Percentiles rank a stretch among this genome's conserved stretches.
Evolutionary conservation across 1,140 invertebrate species (phyloP).

Genomic region (Neodiprion fabricii): DNA sequence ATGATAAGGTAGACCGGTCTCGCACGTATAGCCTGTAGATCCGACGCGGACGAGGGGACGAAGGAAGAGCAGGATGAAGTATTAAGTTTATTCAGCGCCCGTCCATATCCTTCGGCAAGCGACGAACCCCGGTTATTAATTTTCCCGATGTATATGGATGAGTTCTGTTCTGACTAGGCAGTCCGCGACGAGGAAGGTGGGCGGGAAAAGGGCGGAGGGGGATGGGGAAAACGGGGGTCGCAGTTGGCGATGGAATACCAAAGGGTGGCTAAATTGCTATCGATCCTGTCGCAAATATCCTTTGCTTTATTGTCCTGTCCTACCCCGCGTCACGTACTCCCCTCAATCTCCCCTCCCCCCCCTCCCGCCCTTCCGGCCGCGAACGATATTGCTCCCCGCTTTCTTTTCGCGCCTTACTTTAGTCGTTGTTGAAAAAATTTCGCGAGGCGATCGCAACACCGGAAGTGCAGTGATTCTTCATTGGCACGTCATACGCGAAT

Average conservation of each 20-base stretch:
- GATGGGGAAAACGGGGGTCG: conserved; percentile 14
- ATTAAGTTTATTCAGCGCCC: conserved; percentile 54
- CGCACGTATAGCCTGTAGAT: too few species aligned
- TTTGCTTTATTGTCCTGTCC: conserved; percentile 38
- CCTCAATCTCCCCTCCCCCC: conserved; percentile 10
- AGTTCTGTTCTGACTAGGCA: conserved; percentile 50
- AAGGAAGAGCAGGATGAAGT: conserved; percentile 12
- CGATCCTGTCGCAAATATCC: conserved; percentile 44
- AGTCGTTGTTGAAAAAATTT: too few species aligned
- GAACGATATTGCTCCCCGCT: conserved; percentile 10
- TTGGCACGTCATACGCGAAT: too few species aligned
- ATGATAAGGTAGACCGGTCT: too few species aligned
- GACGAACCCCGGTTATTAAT: conserved; percentile 57
- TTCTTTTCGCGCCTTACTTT: not conserved
- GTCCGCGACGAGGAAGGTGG: conserved; percentile 17
- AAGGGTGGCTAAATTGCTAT: conserved; percentile 48
- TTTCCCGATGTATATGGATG: conserved; percentile 61
- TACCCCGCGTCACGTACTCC: conserved; percentile 10
- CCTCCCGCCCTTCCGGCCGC: conserved; percentile 24
- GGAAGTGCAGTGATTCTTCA: too few species aligned
- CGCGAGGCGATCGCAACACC: too few species aligned
- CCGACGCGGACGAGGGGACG: not conserved
- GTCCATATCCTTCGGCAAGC: conserved; percentile 32
- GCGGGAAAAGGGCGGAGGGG: conserved; percentile 8
- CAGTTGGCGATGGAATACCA: conserved; percentile 28